Conservation (phyloP, 2,113 vertebrate genomes). For the Ciconia maguari region DNA sequence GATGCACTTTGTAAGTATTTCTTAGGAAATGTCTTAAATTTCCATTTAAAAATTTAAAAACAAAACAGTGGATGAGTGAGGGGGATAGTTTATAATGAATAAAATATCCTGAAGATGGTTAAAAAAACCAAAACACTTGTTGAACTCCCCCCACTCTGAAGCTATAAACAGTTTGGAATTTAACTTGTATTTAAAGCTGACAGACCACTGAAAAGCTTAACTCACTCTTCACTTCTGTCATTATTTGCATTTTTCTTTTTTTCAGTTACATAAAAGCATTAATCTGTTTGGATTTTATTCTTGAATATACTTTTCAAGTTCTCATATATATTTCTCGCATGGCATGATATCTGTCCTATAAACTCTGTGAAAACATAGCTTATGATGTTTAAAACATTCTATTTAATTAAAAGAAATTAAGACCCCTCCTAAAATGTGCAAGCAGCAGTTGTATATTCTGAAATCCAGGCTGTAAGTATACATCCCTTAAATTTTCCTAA, state of each 20-base stretch:
- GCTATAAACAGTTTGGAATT: not conserved
- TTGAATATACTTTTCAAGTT: not conserved
- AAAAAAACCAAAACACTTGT: not conserved
- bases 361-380: not conserved
- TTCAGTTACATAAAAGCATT: not conserved
- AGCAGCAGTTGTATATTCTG: not conserved
- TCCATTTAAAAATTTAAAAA: not conserved
- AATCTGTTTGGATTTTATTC: not conserved
- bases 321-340: not conserved
- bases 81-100: not conserved
- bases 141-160: not conserved
- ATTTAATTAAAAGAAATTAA: conserved; percentile 7
- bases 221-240: not conserved
- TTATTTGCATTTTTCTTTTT: not conserved
- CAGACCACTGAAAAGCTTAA: not conserved
- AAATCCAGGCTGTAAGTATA: not conserved
- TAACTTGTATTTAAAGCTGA: not conserved
- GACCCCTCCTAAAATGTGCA: not conserved
- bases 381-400: not conserved
- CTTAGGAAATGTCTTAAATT: not conserved
- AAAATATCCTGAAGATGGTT: not conserved
- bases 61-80: not conserved
- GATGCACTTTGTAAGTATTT: not conserved
- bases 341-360: not conserved
- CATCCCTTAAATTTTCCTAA: conserved; percentile 18